Evolutionary conservation across 2,888 invertebrate species (phyloP).

Genomic region (Drosophila colorata): DNA sequence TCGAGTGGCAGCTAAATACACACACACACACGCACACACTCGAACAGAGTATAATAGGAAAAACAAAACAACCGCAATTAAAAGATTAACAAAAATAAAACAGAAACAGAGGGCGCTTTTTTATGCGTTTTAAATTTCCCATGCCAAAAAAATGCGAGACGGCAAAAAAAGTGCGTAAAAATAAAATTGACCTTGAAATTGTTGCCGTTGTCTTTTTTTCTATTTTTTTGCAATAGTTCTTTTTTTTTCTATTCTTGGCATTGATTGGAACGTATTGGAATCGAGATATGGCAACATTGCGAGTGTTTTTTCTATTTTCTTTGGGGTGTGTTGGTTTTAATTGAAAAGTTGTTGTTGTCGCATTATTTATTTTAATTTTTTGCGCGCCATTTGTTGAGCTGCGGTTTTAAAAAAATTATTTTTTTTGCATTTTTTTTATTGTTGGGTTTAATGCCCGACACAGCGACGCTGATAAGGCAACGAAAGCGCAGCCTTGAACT

Average conservation of each 20-base stretch:
- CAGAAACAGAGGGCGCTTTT: slow-evolving; percentile 37
- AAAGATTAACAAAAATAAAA: slow-evolving; percentile 73
- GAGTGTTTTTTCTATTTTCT: slow-evolving; percentile 15
- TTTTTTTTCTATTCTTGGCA: slow-evolving; percentile 8
- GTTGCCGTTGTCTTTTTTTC: slow-evolving; percentile 24
- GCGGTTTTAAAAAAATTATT: slow-evolving; percentile 32
- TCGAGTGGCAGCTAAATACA: slow-evolving; percentile 69
- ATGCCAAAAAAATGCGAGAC: slow-evolving; percentile 43
- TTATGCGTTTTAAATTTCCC: slow-evolving; percentile 81
- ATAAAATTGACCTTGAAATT: slow-evolving; percentile 76
- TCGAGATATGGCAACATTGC: slow-evolving; percentile 18
- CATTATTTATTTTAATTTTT: slow-evolving; percentile 64
- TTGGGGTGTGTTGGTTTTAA: slow-evolving; percentile 36
- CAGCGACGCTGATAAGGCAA: slow-evolving; percentile 58
- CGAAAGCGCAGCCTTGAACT: slow-evolving; percentile 74
- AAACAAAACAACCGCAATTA: slow-evolving; percentile 73
- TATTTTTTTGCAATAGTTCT: slow-evolving; percentile 17
- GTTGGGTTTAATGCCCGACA: slow-evolving; percentile 65
- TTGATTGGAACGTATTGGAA: slow-evolving; percentile 40
- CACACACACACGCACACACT: slow-evolving; percentile 6
- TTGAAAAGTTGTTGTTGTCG: slow-evolving; percentile 42
- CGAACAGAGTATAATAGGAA: slow-evolving; percentile 29
- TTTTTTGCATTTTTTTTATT: slow-evolving; percentile 22
- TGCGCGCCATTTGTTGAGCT: slow-evolving; percentile 53
- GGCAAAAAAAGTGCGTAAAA: slow-evolving; percentile 69